These are phyloP conservation scores for Onychostoma macrolepis DNA, from an alignment of 2,113 vertebrate species.

Conservation along the genomic window DNA sequence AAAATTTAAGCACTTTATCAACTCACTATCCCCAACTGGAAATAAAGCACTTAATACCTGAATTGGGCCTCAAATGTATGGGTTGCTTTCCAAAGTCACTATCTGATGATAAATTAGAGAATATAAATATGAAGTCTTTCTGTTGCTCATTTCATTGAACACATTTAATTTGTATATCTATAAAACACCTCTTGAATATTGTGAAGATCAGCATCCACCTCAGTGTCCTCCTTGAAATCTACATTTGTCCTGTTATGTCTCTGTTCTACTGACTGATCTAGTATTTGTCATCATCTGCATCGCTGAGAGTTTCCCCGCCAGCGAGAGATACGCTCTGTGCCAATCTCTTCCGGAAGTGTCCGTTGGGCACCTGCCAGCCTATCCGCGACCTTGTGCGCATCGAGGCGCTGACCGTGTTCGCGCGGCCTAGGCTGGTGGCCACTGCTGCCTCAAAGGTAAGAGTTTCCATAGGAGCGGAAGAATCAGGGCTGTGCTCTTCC, in stretches of 20 bases:
- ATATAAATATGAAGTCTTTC: neutral
- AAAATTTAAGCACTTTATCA: neutral
- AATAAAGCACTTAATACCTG: conserved; percentile 17
- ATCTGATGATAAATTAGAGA: neutral
- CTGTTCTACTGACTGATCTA: conserved; percentile 70
- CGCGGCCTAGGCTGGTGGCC: conserved; percentile 92
- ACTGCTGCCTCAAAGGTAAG: conserved; percentile 96
- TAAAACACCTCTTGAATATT: conserved; percentile 14
- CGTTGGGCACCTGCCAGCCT: conserved; percentile 96
- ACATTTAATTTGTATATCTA: conserved; percentile 35
- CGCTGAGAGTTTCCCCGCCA: conserved; percentile 88
- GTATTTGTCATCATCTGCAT: conserved; percentile 95
- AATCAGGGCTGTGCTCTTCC: conserved; percentile 92
- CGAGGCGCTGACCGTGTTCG: conserved; percentile 89
- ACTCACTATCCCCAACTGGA: neutral
- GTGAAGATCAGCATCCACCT: conserved; percentile 9
- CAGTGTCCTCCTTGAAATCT: neutral
- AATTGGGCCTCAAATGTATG: neutral
- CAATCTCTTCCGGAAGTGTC: conserved; percentile 91
- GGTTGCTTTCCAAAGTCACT: neutral
- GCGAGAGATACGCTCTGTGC: conserved; percentile 84
- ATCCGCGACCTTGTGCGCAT: conserved; percentile 84
- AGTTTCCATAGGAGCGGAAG: conserved; percentile 90
- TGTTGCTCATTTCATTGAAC: conserved; percentile 21
- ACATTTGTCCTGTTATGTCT: neutral